Base-by-base conservation (phyloP, 2,113 vertebrate species). In the Connochaetes taurinus region DNA sequence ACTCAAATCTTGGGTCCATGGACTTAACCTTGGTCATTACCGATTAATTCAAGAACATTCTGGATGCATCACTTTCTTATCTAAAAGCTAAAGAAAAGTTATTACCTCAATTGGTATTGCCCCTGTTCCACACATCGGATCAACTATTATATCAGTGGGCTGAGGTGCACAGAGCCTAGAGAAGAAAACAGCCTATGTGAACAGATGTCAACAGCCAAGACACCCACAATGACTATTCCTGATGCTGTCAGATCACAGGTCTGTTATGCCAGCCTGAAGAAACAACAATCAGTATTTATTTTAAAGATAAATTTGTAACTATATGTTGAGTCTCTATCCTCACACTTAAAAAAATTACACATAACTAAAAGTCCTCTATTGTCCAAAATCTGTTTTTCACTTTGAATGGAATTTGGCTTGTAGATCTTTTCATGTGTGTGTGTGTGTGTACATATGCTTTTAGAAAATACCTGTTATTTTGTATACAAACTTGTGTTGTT, bases 121-220 rank as follows among this genome's bases (percentile, higher is more conserved):
- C 97, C 99, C 99, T 17, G 99, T 99, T 74, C 99, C 99, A 98
- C 99, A 99, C 99, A 99, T 99, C 25, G 99, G 99, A 98, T 99
- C 99, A 60, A 99, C 98, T 92, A 99, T 99, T 93, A 99, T 98
- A 93, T 99, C 99, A 0, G 99, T 99, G 3, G 98, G 98, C 93
- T 99, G 99, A 83, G 99, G 99, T 98, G 99, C 99, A 98, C 99
- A 99, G 97, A 99, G 99, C 94, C 99, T 99, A 97, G 36, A 84
- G 71, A 95, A 97, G 53, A 98, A 92, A 91, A 95, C 5, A 97
- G 7, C 40, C 0, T 60, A 7, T 71, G 89, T 90, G 95, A 95
- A 97, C 76, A 78, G 13, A 52, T 2, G 93, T 95, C 36, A 90
- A 94, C 91, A 97, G 45, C 0, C 0, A 3, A 5, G 83, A 27